Evolutionary conservation across 2,888 invertebrate species (phyloP).

Genomic region (Torymus tubicola): DNA sequence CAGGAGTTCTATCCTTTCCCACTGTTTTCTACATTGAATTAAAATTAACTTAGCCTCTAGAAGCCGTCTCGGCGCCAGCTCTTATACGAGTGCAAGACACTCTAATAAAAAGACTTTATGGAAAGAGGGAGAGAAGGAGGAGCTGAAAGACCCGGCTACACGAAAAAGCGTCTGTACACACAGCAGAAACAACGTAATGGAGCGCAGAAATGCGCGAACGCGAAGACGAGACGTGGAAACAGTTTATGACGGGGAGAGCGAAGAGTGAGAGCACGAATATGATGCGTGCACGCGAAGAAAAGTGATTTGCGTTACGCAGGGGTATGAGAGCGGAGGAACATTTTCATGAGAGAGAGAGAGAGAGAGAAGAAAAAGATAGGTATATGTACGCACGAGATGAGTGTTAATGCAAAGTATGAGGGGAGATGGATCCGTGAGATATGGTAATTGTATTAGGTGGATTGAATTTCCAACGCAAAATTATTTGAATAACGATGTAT

Average conservation of each 20-base stretch:
- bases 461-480: constrained; percentile 39
- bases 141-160: background rate
- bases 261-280: too few species aligned
- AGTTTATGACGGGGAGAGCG: too few species aligned
- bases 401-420: constrained; percentile 41
- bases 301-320: constrained; percentile 24
- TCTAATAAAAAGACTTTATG: too few species aligned
- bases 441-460: constrained; percentile 27
- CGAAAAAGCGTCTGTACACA: background rate
- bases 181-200: constrained; percentile 31
- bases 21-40: too few species aligned
- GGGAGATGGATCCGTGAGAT: constrained; percentile 38
- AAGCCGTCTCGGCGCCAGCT: too few species aligned
- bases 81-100: too few species aligned
- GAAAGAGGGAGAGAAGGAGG: background rate
- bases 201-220: too few species aligned
- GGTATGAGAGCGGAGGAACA: constrained; percentile 1
- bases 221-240: too few species aligned
- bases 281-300: background rate
- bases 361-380: background rate
- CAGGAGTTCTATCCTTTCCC: too few species aligned
- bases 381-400: background rate
- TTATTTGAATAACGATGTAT: constrained; percentile 2
- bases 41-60: too few species aligned
- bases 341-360: constrained; percentile 34